A percentile compares a stretch with the other conserved stretches of the same genome.
Evolutionary conservation across 2,113 vertebrate genomes (phyloP).

Genomic region (Pica pica): DNA sequence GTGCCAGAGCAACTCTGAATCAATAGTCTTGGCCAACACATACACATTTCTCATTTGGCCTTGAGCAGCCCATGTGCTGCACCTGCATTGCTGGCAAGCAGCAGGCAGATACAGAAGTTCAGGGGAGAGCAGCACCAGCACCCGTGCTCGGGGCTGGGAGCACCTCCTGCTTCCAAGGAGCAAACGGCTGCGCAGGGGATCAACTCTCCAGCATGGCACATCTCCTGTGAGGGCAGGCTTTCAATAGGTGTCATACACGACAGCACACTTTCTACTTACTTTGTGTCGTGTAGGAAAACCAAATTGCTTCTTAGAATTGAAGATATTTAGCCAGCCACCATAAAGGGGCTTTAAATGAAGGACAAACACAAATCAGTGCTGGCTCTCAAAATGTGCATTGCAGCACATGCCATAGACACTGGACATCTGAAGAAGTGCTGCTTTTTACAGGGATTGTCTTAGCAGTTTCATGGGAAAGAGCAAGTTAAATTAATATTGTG

Average conservation of each 20-base stretch:
- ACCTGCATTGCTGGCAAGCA: not conserved
- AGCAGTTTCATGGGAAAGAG: slow-evolving; percentile 2
- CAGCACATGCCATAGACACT: not conserved
- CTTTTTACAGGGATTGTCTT: not conserved
- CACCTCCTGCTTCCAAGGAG: not conserved
- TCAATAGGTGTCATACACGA: accelerated
- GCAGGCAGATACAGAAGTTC: not conserved
- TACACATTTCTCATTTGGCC: not conserved
- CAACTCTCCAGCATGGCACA: accelerated
- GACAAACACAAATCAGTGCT: slow-evolving; percentile 12
- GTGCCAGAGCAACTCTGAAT: not conserved
- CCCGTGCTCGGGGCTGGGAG: accelerated
- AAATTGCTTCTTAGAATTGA: not conserved
- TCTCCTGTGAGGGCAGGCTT: not conserved
- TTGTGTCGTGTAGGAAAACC: not conserved
- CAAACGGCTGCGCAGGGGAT: not conserved
- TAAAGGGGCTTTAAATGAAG: slow-evolving; percentile 19
- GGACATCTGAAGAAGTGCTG: not conserved
- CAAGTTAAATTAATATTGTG: not conserved
- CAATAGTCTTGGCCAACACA: not conserved
- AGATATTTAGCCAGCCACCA: slow-evolving; percentile 23
- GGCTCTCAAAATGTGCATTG: slow-evolving; percentile 15
- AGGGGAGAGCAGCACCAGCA: not conserved
- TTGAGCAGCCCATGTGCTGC: not conserved
- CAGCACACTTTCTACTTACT: not conserved